phyloP scores from a whole-genome alignment of 2,113 vertebrate species.

The Rhinogobius similis region DNA sequence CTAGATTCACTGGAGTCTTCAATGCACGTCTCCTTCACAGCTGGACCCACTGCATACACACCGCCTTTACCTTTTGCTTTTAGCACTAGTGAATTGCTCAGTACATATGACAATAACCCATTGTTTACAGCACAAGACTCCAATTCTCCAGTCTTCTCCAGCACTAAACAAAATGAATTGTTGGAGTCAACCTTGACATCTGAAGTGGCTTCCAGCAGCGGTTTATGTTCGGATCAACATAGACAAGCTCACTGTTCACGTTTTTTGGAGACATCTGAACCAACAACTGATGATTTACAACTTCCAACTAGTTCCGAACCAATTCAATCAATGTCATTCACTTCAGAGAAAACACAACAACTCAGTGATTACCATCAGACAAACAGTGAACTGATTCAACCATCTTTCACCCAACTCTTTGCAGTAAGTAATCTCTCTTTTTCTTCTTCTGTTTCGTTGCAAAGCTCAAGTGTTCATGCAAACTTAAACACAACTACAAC shows the following conservation, averaged over 20 bases:
- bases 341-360: not conserved
- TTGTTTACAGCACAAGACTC: not conserved
- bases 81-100: not conserved
- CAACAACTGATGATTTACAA: not conserved
- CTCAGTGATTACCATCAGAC: not conserved
- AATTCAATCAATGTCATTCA: not conserved
- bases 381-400: not conserved
- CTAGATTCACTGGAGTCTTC: not conserved
- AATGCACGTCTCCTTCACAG: not conserved
- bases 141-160: not conserved
- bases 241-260: not conserved
- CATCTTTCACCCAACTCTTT: not conserved
- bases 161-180: not conserved
- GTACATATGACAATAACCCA: not conserved
- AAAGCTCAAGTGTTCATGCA: not conserved
- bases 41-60: not conserved
- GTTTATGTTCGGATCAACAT: not conserved
- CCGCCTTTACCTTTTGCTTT: not conserved
- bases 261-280: not conserved
- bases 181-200: not conserved
- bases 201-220: not conserved
- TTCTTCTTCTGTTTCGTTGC: not conserved
- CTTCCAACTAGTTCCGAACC: not conserved
- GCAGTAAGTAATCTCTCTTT: not conserved
- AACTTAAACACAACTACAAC: not conserved